Evolutionary conservation across 2,113 vertebrate species (phyloP), one percentile per base, ranked within the genome.

Genomic region (Solea senegalensis): DNA sequence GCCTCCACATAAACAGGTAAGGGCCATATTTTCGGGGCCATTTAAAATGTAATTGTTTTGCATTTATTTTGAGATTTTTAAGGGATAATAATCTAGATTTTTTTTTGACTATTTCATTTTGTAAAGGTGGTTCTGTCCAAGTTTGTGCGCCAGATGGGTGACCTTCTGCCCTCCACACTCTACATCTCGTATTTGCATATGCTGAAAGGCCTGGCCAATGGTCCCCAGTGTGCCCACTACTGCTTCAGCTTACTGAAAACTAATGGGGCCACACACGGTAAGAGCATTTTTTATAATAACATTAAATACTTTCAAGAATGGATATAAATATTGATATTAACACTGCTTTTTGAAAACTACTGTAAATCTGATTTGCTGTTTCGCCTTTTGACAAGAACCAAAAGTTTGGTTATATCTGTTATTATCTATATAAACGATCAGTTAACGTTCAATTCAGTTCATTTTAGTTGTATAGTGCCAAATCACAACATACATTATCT

Each of bases 141-240:
- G 87, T 99, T 99, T 93, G 98, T 99, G 75, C 96, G 97, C 88
- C 98, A 99, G 91, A 99, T 98, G 97, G 97, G 97, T 69, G 98
- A 99, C 82, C 93, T 99, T 27, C 92, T 99, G 82, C 98, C 98
- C 44, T 93, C 96, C 65, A 97, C 96, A 10, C 95, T 99, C 76
- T 99, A 98, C 76, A 96, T 99, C 69, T 94, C 98, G 40, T 99
- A 99, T 75, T 91, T 99, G 69, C 95, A 95, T 76, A 99, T 99
- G 98, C 92, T 99, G 7, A 95, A 91, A 79, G 97, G 97, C 46
- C 92, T 99, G 67, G 96, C 97, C 71, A 97, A 86, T 43, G 97
- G 97, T 1, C 96, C 97, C 3, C 97, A 97, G 76, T 98, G 96
- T 86, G 95, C 98, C 68, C 97, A 99, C 88, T 99, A 98, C 91